Evolutionary conservation across 2,113 vertebrate species (phyloP), one percentile per base, ranked within the genome.

Genomic region (Leptodactylus fuscus): DNA sequence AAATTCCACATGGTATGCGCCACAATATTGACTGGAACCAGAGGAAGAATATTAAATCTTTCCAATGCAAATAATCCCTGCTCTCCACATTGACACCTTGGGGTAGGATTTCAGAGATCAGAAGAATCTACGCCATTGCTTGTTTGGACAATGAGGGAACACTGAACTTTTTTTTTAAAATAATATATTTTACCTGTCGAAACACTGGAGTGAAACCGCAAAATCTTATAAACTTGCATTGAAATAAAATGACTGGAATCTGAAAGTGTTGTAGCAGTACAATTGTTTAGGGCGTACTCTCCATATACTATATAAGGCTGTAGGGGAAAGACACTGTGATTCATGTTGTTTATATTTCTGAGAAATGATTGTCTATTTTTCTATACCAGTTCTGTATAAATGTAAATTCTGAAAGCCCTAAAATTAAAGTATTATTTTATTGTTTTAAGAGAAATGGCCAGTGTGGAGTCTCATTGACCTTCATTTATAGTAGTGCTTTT

Each of bases 361-460:
- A 92, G 93, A 91, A 93, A 94, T 94, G 89, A 88, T 93, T 90
- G 88, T 94, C 94, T 95, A 94, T 95, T 94, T 94, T 95, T 95
- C 92, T 94, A 95, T 93, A 93, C 91, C 90, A 91, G 91, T 92
- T 93, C 90, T 95, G 90, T 91, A 92, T 87, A 90, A 91, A 89
- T 87, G 91, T 88, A 89, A 90, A 89, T 53, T 88, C 84, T 94
- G 3, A 95, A 94, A 78, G 85, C 89, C 90, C 86, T 89, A 91
- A 91, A 44, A 79, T 79, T 89, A 92, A 91, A 89, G 91, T 91
- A 87, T 89, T 92, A 87, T 90, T 92, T 90, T 88, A 16, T 85
- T 86, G 85, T 81, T 85, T 84, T 81, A 83, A 89, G 48, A 48
- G 74, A 83, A 4, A 0, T 87, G 73, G 44, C 20, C n/a, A 5